Evolutionary conservation across 2,888 invertebrate genomes (phyloP).

Genomic region (Aproaerema taeniolella): DNA sequence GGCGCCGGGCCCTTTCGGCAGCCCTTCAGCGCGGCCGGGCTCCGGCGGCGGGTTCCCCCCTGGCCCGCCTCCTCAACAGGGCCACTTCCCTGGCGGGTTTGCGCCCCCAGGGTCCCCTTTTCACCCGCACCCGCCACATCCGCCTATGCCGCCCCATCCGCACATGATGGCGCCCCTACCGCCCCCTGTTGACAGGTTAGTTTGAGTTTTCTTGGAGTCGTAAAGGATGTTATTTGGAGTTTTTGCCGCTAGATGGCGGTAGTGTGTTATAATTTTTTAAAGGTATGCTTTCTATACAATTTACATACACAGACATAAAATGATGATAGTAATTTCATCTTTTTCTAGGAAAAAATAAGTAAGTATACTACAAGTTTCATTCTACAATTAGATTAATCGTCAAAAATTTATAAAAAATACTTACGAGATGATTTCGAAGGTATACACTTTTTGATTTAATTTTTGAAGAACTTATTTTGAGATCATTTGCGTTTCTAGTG

Average conservation of each 20-base stretch:
- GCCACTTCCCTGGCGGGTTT: conserved; percentile 83
- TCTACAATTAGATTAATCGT: no score
- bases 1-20: conserved; percentile 80
- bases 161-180: conserved; percentile 78
- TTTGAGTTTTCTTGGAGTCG: neutral
- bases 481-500: no score
- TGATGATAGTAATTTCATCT: no score
- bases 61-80: conserved; percentile 82
- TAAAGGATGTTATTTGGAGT: neutral
- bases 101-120: conserved; percentile 87
- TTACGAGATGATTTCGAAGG: no score
- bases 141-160: conserved; percentile 87
- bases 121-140: conserved; percentile 90
- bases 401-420: no score
- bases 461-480: no score
- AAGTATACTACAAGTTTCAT: no score
- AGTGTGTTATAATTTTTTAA: no score
- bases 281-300: no score
- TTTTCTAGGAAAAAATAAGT: no score
- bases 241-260: neutral
- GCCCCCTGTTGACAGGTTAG: conserved; percentile 86
- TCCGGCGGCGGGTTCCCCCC: conserved; percentile 91
- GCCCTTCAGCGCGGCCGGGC: conserved; percentile 82
- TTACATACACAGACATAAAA: no score
- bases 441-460: no score